Evolutionary conservation across 1,140 invertebrate genomes (phyloP).

Genomic region (Meloidogyne floridensis): DNA sequence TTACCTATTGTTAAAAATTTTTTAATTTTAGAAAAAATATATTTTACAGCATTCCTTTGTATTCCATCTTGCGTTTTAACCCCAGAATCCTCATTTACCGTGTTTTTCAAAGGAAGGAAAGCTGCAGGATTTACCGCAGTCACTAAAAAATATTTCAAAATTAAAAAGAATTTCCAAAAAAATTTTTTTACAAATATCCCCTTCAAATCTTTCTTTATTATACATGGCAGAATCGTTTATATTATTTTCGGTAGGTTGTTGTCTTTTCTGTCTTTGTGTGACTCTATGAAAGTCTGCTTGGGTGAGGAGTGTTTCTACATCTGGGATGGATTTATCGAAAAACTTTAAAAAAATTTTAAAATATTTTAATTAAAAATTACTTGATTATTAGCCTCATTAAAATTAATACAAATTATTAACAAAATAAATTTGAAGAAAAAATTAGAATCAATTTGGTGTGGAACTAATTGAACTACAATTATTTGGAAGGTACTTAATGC

Average conservation of each 20-base stretch:
- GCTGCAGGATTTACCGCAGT: constrained; percentile 40
- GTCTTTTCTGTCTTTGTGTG: constrained; percentile 15
- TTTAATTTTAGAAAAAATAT: neutral
- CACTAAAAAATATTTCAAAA: constrained; percentile 42
- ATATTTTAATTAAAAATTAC: neutral
- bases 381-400: neutral
- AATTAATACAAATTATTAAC: neutral
- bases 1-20: constrained; percentile 46
- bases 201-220: constrained; percentile 56
- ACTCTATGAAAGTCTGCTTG: constrained; percentile 39
- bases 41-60: constrained; percentile 50
- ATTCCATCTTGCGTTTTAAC: constrained; percentile 33
- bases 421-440: neutral
- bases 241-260: neutral
- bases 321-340: constrained; percentile 45
- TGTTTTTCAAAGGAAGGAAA: constrained; percentile 43
- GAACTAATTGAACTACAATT: neutral
- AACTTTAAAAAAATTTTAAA: constrained; percentile 27
- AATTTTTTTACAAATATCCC: constrained; percentile 56
- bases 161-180: constrained; percentile 4
- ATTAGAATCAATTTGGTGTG: neutral
- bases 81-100: constrained; percentile 49
- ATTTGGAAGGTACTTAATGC: neutral
- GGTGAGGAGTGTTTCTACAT: constrained; percentile 37
- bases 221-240: constrained; percentile 64